Percentiles rank a stretch among this genome's conserved stretches.
Conservation (phyloP, 2,113 vertebrate genomes). For the Holacanthus passer region DNA sequence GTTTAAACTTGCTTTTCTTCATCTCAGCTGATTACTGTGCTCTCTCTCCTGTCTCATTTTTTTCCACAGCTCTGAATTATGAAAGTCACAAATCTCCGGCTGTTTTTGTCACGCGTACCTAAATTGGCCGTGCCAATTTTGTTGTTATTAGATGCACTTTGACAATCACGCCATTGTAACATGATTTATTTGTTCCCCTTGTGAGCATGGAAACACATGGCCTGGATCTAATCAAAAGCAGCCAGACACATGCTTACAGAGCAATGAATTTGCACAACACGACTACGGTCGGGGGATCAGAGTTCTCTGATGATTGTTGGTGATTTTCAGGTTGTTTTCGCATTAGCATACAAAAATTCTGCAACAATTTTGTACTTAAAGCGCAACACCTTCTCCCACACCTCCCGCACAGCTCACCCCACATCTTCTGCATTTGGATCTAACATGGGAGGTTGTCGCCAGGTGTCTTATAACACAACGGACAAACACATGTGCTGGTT, state of each 20-base stretch:
- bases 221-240: slow-evolving; percentile 74
- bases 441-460: background rate
- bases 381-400: background rate
- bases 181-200: slow-evolving; percentile 35
- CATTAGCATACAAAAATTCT: slow-evolving; percentile 15
- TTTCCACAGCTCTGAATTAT: background rate
- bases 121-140: slow-evolving; percentile 65
- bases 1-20: background rate
- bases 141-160: slow-evolving; percentile 22
- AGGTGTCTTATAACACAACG: background rate
- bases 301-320: slow-evolving; percentile 31
- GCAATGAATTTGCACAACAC: slow-evolving; percentile 54
- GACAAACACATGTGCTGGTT: background rate
- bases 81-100: background rate
- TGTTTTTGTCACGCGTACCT: slow-evolving; percentile 51
- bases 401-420: background rate
- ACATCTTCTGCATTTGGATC: background rate
- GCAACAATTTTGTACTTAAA: background rate
- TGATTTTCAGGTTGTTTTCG: slow-evolving; percentile 48
- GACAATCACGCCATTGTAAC: slow-evolving; percentile 17
- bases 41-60: background rate
- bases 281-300: slow-evolving; percentile 36
- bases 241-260: slow-evolving; percentile 44
- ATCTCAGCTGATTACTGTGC: background rate
- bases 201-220: slow-evolving; percentile 49